Evolutionary conservation across 2,888 invertebrate genomes (phyloP), one percentile per base, ranked within the genome.

Genomic region (Calliopum simillimum): DNA sequence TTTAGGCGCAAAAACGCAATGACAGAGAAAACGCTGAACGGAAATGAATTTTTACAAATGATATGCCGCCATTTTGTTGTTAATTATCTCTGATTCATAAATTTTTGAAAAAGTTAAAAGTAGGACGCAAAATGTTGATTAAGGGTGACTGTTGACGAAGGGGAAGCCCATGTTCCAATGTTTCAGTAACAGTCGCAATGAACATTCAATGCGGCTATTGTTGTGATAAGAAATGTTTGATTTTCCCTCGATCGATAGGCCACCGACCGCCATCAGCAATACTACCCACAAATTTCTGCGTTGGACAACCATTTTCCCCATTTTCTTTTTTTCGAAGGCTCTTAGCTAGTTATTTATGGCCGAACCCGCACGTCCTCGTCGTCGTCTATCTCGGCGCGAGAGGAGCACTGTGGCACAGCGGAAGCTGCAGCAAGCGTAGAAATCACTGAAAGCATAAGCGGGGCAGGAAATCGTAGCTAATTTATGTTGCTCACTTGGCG

Each of bases 261-360:
- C 5, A 33, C 4, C 4, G 8, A 5, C 33, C 8, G 8, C 33
- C 5, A 33, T 1, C 4, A 33, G 8, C 33, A 33, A 1, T 8
- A 33, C 33, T 8, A 33, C 33, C 33, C 33, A 33, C 8, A 8
- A 33, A 33, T 8, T 33, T 33, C 33, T 33, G 33, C 33, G 33
- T 33, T 33, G 33, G 33, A 33, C 33, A 33, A 33, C 33, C 33
- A 33, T 33, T 8, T 8, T 0, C 33, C 8, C 33, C 33, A 33
- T 33, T 33, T 33, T 59, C 16, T 19, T 3, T 73, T 74, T 76
- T 79, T 80, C 74, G 77, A 77, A 78, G 79, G 79, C 80, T 78
- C 80, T 80, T 80, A 77, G 80, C 81, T 80, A 79, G 78, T 81
- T 80, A 81, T 79, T 79, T 80, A 79, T 79, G 79, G 61, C 56